Conservation (phyloP, 1,140 invertebrate genomes). For the Drosophila erecta region DNA sequence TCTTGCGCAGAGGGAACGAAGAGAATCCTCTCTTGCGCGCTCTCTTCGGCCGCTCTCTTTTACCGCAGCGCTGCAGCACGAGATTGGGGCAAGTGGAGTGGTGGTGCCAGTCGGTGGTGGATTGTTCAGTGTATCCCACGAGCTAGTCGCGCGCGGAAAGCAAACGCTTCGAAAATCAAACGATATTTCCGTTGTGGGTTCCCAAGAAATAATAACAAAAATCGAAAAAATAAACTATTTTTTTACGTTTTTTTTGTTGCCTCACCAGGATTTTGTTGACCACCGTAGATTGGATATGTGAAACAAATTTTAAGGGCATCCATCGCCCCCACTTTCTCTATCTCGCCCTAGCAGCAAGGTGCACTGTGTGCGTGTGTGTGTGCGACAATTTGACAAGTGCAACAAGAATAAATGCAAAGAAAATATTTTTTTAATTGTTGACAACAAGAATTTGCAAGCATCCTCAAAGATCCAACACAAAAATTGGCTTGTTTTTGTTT, state of each 20-base stretch:
- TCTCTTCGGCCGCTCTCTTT: background rate
- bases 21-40: background rate
- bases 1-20: background rate
- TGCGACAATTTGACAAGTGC: constrained; percentile 34
- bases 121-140: too few relatives aligned
- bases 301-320: constrained; percentile 18
- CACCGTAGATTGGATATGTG: constrained; percentile 27
- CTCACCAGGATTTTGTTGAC: background rate
- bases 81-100: background rate
- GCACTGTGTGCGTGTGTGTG: constrained; percentile 11
- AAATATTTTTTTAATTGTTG: background rate
- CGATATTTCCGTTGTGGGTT: constrained; percentile 22
- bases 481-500: constrained; percentile 23
- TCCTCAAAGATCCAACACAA: background rate
- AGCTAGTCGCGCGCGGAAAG: constrained; percentile 16
- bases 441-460: background rate
- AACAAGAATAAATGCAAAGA: constrained; percentile 17
- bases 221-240: constrained; percentile 14
- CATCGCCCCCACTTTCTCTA: constrained; percentile 10
- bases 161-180: constrained; percentile 13
- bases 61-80: too few relatives aligned
- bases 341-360: constrained; percentile 17
- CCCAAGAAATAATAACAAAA: constrained; percentile 1
- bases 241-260: constrained; percentile 29
- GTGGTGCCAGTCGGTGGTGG: background rate